Evolutionary conservation across 1,140 invertebrate species (phyloP).

Genomic region (Copidosoma floridanum): DNA sequence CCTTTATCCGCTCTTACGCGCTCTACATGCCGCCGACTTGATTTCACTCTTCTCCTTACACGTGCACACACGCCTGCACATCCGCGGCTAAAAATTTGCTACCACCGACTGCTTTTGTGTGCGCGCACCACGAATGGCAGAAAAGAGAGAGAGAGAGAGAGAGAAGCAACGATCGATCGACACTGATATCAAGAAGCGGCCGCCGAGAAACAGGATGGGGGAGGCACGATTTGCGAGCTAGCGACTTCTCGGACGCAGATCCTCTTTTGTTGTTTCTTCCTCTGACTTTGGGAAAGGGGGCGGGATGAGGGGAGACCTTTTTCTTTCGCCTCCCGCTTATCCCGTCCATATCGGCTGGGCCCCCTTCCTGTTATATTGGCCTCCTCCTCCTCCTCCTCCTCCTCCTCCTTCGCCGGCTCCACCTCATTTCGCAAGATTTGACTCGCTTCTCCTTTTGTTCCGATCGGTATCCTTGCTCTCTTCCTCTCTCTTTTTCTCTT

Average conservation of each 20-base stretch:
- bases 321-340: too few species aligned
- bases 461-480: neutral
- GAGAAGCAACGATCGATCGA: slow-evolving; percentile 39
- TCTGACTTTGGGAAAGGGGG: too few species aligned
- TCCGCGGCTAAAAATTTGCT: slow-evolving; percentile 9
- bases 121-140: too few species aligned
- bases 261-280: slow-evolving; percentile 2
- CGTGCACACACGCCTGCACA: too few species aligned
- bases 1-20: slow-evolving; percentile 6
- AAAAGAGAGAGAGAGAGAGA: slow-evolving; percentile 1
- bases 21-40: too few species aligned
- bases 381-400: too few species aligned
- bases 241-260: slow-evolving; percentile 4
- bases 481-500: too few species aligned
- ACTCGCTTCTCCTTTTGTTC: slow-evolving; percentile 24
- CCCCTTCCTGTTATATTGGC: too few species aligned
- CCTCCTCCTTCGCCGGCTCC: neutral
- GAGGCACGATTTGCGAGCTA: slow-evolving; percentile 39
- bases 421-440: slow-evolving; percentile 15
- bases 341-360: too few species aligned
- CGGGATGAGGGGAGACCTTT: too few species aligned
- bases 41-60: slow-evolving; percentile 1
- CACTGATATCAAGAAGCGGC: slow-evolving; percentile 42
- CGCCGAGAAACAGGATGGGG: too few species aligned
- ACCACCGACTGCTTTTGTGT: slow-evolving; percentile 14